Conservation (phyloP, 2,113 vertebrate genomes). For the Triplophysa rosa region DNA sequence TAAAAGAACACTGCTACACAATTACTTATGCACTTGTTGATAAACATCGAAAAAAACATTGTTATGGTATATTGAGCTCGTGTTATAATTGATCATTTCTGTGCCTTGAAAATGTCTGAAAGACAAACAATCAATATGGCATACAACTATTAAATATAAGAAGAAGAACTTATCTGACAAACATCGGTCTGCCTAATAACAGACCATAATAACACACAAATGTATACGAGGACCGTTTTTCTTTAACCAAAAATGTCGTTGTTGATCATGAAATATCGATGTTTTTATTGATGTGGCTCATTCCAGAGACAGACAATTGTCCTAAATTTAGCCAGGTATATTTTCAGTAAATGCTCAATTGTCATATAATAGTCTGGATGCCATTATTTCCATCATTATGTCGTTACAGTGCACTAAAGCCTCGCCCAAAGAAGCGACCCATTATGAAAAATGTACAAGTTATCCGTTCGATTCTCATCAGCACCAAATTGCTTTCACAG, state of each 20-base stretch:
- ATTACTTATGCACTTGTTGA: background rate
- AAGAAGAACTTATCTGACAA: background rate
- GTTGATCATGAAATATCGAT: constrained; percentile 57
- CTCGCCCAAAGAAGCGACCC: constrained; percentile 53
- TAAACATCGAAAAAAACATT: background rate
- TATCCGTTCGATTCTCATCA: constrained; percentile 45
- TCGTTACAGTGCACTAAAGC: constrained; percentile 69
- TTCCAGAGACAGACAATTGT: constrained; percentile 59
- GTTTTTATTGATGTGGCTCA: constrained; percentile 59
- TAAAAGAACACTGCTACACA: background rate
- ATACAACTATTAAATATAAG: constrained; percentile 13
- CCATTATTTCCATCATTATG: constrained; percentile 76
- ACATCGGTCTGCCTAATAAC: constrained; percentile 3
- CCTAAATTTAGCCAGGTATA: constrained; percentile 64
- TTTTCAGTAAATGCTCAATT: constrained; percentile 65
- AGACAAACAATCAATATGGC: constrained; percentile 20
- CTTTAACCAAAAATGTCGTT: constrained; percentile 16
- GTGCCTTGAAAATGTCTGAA: background rate
- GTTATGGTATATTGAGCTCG: background rate
- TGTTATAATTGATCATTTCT: background rate
- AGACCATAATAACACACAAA: constrained; percentile 16
- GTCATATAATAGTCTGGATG: constrained; percentile 74
- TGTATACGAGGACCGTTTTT: constrained; percentile 3
- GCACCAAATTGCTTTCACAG: constrained; percentile 34
- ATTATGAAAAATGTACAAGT: constrained; percentile 41